Conservation (phyloP, 2,888 invertebrate species). For the Notocelia uddmanniana region DNA sequence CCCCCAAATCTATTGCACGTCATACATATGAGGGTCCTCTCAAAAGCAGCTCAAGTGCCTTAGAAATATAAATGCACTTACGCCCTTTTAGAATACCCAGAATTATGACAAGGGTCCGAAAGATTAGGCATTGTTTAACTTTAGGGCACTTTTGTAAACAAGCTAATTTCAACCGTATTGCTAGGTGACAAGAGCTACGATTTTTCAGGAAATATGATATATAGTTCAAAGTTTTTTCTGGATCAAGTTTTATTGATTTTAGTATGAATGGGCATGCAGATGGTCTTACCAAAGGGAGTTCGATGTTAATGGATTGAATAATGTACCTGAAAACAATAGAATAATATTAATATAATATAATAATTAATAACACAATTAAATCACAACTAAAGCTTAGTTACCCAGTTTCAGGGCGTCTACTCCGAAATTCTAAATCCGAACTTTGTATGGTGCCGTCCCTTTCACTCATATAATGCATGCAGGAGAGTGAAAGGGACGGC, state of each 20-base stretch:
- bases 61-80: not conserved
- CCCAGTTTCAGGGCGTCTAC: too few relatives aligned
- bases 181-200: not conserved
- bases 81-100: not conserved
- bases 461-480: too few relatives aligned
- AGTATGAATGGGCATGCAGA: conserved; percentile 34
- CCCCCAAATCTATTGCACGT: conserved; percentile 39
- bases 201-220: conserved; percentile 34
- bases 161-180: not conserved
- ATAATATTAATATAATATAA: conserved; percentile 9
- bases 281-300: conserved; percentile 32
- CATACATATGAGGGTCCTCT: conserved; percentile 13
- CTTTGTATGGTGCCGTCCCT: too few relatives aligned
- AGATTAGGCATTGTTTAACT: conserved; percentile 42
- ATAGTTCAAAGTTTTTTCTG: conserved; percentile 16
- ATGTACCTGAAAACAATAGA: conserved; percentile 42
- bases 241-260: conserved; percentile 35
- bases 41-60: not conserved
- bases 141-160: conserved; percentile 9
- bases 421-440: too few relatives aligned
- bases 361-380: not conserved
- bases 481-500: too few relatives aligned
- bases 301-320: conserved; percentile 1
- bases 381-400: too few relatives aligned
- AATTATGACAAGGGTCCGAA: conserved; percentile 40